Evolutionary conservation across 2,888 invertebrate species (phyloP).

Genomic region (Pocota personata): DNA sequence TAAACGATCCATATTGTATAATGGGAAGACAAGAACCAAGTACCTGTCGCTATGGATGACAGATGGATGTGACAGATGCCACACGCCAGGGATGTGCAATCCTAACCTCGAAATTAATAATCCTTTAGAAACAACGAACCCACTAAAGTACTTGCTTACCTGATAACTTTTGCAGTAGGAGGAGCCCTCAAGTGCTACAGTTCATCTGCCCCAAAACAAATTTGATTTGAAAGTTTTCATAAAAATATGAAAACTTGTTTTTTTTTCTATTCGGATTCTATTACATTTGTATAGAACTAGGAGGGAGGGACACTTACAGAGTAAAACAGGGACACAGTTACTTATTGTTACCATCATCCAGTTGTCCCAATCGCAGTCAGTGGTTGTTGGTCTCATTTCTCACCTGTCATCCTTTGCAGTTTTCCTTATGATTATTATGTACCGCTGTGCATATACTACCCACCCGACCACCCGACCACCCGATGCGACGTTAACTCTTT

Average conservation of each 20-base stretch:
- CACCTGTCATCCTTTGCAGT: neutral
- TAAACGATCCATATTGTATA: too few relatives aligned
- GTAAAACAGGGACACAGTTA: neutral
- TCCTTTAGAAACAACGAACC: too few relatives aligned
- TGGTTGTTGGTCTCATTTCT: neutral
- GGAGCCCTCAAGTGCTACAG: neutral
- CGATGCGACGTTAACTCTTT: neutral
- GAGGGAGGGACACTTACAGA: neutral
- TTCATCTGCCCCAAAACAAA: neutral
- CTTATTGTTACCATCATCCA: neutral
- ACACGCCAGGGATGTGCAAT: too few relatives aligned
- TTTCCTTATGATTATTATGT: neutral
- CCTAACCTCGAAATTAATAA: too few relatives aligned
- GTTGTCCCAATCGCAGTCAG: neutral
- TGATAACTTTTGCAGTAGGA: too few relatives aligned
- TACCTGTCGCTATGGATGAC: too few relatives aligned
- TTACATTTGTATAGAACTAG: too few relatives aligned
- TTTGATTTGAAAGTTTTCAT: constrained; percentile 3
- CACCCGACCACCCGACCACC: neutral
- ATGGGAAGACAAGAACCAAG: too few relatives aligned
- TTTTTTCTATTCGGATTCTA: neutral
- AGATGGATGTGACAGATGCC: too few relatives aligned
- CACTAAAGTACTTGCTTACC: too few relatives aligned
- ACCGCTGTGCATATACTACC: neutral
- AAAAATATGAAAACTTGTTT: neutral